Conservation (phyloP, 2,888 invertebrate genomes). For the Gasteruption jaculator region DNA sequence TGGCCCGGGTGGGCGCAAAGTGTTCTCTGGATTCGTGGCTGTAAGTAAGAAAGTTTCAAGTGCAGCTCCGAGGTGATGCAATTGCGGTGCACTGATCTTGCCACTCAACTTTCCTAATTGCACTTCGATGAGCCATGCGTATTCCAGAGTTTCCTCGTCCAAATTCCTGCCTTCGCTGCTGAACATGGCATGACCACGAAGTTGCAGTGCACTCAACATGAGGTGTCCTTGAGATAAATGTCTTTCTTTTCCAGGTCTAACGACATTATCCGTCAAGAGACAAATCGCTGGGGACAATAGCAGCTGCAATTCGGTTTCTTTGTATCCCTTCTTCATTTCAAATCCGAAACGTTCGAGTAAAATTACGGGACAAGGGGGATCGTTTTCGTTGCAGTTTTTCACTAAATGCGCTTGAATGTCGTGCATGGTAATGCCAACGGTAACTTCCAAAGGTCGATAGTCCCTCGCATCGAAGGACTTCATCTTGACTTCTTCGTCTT, state of each 20-base stretch:
- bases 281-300: slow-evolving; percentile 84
- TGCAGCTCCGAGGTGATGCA: slow-evolving; percentile 82
- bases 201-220: slow-evolving; percentile 78
- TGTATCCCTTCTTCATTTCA: slow-evolving; percentile 93
- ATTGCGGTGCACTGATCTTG: slow-evolving; percentile 81
- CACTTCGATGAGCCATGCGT: slow-evolving; percentile 94
- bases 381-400: slow-evolving; percentile 85
- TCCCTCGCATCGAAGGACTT: slow-evolving; percentile 77
- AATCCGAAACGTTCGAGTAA: slow-evolving; percentile 89
- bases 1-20: slow-evolving; percentile 75
- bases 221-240: slow-evolving; percentile 81
- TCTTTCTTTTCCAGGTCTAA: slow-evolving; percentile 64
- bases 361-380: slow-evolving; percentile 88
- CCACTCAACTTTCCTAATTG: slow-evolving; percentile 92
- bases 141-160: slow-evolving; percentile 93
- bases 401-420: slow-evolving; percentile 93
- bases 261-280: slow-evolving; percentile 70
- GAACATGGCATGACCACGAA: slow-evolving; percentile 95
- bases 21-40: slow-evolving; percentile 85
- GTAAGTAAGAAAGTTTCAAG: slow-evolving; percentile 85
- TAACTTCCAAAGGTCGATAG: slow-evolving; percentile 86
- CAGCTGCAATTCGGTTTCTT: slow-evolving; percentile 88
- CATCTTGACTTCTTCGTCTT: slow-evolving; percentile 61
- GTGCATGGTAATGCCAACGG: slow-evolving; percentile 88
- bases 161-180: slow-evolving; percentile 85